Conservation (phyloP, 1,140 invertebrate species). For the Thaumatotibia leucotreta region DNA sequence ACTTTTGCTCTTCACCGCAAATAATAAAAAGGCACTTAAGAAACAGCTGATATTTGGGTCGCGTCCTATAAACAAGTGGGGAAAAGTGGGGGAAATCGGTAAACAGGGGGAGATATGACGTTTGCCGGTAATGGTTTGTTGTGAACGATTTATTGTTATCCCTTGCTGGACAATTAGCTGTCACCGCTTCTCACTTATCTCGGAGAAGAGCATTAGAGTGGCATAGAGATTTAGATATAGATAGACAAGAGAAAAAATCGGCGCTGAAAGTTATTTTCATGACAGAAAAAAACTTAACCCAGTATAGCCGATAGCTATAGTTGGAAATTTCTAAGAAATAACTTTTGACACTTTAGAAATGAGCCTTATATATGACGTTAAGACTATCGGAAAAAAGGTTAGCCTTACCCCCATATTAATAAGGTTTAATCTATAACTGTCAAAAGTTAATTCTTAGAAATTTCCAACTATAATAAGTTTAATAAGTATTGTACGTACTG, state of each 20-base stretch:
- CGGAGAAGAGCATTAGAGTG: not conserved
- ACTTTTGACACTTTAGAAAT: too few relatives aligned
- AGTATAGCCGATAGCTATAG: not conserved
- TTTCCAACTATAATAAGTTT: too few relatives aligned
- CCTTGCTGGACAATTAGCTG: conserved; percentile 29
- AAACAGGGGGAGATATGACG: conserved; percentile 7
- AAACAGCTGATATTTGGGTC: not conserved
- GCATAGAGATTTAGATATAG: too few relatives aligned
- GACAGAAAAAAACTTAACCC: too few relatives aligned
- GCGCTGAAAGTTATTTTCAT: not conserved
- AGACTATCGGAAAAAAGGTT: too few relatives aligned
- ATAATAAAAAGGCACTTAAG: conserved; percentile 1
- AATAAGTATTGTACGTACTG: not conserved
- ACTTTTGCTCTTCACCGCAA: not conserved
- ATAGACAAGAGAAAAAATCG: not conserved
- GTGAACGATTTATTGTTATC: conserved; percentile 23
- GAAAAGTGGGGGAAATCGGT: not conserved
- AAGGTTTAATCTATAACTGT: too few relatives aligned
- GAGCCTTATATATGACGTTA: too few relatives aligned
- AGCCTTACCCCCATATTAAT: too few relatives aligned
- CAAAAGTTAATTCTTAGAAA: too few relatives aligned
- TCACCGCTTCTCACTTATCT: conserved; percentile 25
- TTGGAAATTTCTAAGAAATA: too few relatives aligned
- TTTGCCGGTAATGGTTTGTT: conserved; percentile 22
- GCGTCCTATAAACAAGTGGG: not conserved